These are phyloP conservation scores for Charadrius vociferus DNA, from an alignment of 2,113 vertebrate genomes.

Conservation along the genomic window DNA sequence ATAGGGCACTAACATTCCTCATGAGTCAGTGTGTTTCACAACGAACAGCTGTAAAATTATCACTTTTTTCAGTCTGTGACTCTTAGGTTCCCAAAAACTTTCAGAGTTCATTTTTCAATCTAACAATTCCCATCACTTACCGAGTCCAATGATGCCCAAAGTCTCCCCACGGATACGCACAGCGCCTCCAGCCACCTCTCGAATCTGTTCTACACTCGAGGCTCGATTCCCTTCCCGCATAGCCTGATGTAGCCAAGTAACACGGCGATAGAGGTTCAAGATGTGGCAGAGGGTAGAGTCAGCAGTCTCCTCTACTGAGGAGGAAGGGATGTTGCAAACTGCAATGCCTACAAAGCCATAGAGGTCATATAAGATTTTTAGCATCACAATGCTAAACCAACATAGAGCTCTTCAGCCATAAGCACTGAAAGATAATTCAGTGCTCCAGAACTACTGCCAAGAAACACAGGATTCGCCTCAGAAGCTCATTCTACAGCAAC, in stretches of 20 bases:
- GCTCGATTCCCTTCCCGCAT: conserved; percentile 89
- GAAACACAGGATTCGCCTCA: neutral
- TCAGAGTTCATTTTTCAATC: neutral
- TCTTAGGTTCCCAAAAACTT: neutral
- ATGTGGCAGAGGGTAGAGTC: conserved; percentile 91
- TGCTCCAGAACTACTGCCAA: neutral
- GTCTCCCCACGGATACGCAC: conserved; percentile 91
- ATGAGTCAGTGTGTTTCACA: neutral
- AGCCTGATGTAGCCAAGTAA: conserved; percentile 91
- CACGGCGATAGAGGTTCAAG: conserved; percentile 89
- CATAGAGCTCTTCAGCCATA: neutral
- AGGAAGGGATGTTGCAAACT: conserved; percentile 88
- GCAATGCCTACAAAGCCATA: conserved; percentile 81
- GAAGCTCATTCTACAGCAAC: neutral
- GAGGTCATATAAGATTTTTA: neutral
- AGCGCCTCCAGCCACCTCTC: conserved; percentile 89
- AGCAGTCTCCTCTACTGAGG: conserved; percentile 90
- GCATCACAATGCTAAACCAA: neutral
- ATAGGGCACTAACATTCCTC: neutral
- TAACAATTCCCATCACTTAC: conserved; percentile 69
- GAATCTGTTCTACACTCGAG: conserved; percentile 87
- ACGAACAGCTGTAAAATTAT: neutral
- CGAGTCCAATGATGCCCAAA: conserved; percentile 89
- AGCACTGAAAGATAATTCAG: neutral
- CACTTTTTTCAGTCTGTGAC: neutral